A percentile compares a stretch with the other conserved stretches of the same genome.
phyloP scores from a whole-genome alignment of 2,888 invertebrate species.

The Tuberolachnus salignus region DNA sequence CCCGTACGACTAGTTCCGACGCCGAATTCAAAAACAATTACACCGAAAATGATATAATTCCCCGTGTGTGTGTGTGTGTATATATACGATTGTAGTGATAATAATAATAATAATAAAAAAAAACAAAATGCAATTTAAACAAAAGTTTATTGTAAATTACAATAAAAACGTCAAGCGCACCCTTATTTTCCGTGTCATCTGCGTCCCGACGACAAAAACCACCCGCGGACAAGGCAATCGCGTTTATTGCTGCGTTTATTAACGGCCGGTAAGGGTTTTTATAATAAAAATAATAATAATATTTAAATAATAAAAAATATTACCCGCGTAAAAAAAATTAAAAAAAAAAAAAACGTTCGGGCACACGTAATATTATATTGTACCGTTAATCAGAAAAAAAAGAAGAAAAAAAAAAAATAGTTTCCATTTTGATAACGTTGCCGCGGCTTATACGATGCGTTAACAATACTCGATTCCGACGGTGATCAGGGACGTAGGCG shows the following conservation, averaged over 20 bases:
- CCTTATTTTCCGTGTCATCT: conserved; percentile 49
- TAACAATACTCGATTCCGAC: conserved; percentile 43
- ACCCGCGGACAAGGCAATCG: conserved; percentile 46
- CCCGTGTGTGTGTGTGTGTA: background rate
- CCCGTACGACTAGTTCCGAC: conserved; percentile 34
- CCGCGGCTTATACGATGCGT: background rate
- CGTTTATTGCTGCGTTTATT: conserved; percentile 51
- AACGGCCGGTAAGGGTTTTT: conserved; percentile 44
- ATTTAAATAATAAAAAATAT: too few relatives aligned
- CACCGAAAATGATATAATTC: conserved; percentile 13
- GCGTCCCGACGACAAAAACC: conserved; percentile 46
- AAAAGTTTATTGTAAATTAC: conserved; percentile 56
- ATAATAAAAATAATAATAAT: too few relatives aligned
- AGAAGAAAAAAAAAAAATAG: conserved; percentile 17
- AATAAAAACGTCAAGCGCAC: conserved; percentile 54
- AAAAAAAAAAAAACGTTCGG: too few relatives aligned
- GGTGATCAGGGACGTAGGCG: background rate
- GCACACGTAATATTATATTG: background rate
- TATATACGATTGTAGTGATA: conserved; percentile 3
- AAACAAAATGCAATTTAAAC: conserved; percentile 51
- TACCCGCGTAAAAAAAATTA: too few relatives aligned
- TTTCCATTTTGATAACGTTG: conserved; percentile 15
- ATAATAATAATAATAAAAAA: conserved; percentile 14
- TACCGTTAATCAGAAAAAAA: conserved; percentile 31
- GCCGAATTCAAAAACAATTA: conserved; percentile 46